A percentile compares a stretch with the other conserved stretches of the same genome.
These are phyloP conservation scores for Vesta saturnalis DNA, from an alignment of 2,888 invertebrate species.

Conservation along the genomic window DNA sequence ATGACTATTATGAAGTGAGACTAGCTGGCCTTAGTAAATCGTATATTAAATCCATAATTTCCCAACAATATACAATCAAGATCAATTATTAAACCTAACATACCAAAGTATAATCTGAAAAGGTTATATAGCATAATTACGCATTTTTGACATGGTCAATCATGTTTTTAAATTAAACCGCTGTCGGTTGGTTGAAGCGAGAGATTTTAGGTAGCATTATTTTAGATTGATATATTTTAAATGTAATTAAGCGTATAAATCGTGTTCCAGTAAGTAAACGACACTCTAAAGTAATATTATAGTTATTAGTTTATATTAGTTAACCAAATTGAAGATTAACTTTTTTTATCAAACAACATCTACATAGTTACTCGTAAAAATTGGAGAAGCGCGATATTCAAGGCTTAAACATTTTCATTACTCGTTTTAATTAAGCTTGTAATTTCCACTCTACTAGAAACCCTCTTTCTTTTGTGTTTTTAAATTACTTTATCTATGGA, in stretches of 20 bases:
- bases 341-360: not conserved
- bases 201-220: not conserved
- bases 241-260: slow-evolving; percentile 1
- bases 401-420: not conserved
- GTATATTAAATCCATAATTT: not conserved
- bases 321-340: not conserved
- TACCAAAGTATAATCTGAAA: not conserved
- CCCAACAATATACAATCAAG: not conserved
- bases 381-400: not conserved
- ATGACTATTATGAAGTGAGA: not conserved
- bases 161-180: not conserved
- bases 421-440: slow-evolving; percentile 27
- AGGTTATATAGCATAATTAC: slow-evolving; percentile 1
- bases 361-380: not conserved
- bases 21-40: not conserved
- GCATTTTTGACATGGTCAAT: slow-evolving; percentile 1
- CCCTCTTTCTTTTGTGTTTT: slow-evolving; percentile 30
- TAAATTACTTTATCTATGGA: slow-evolving; percentile 29
- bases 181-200: not conserved
- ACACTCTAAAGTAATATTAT: slow-evolving; percentile 1
- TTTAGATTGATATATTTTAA: slow-evolving; percentile 4
- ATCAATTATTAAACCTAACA: not conserved
- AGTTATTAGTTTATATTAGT: not conserved
- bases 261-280: slow-evolving; percentile 12
- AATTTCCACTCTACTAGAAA: slow-evolving; percentile 24